A percentile compares a stretch with the other conserved stretches of the same genome.
phyloP scores from a whole-genome alignment of 2,888 invertebrate genomes.

The Bembecia ichneumoniformis region DNA sequence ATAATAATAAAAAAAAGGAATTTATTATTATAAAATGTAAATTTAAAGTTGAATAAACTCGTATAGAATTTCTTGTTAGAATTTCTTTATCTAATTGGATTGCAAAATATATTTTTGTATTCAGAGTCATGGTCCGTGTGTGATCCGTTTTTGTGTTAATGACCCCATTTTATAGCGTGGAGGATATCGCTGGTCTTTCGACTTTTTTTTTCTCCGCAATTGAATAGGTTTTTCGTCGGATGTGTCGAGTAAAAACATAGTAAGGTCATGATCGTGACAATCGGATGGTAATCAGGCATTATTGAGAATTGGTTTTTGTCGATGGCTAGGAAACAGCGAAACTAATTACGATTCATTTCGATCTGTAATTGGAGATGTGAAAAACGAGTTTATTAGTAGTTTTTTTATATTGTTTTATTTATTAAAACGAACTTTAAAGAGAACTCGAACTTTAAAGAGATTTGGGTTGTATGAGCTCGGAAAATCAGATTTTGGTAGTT shows the following conservation, averaged over 20 bases:
- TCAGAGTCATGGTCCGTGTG: not conserved
- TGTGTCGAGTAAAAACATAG: conserved; percentile 3
- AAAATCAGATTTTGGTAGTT: too few species aligned
- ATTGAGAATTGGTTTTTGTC: not conserved
- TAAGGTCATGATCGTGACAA: not conserved
- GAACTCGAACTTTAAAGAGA: too few species aligned
- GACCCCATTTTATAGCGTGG: not conserved
- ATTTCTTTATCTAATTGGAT: not conserved
- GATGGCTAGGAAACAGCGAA: conserved; percentile 4
- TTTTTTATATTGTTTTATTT: too few species aligned
- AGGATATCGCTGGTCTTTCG: not conserved
- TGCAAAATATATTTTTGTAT: not conserved
- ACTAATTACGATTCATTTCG: conserved; percentile 3
- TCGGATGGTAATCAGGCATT: not conserved
- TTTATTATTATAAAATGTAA: not conserved
- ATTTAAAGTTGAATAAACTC: not conserved
- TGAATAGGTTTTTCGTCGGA: conserved; percentile 5
- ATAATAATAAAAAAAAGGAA: too few species aligned
- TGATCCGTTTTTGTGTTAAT: not conserved
- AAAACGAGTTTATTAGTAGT: too few species aligned
- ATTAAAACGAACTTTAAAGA: too few species aligned
- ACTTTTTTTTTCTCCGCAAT: not conserved
- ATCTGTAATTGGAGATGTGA: conserved; percentile 4
- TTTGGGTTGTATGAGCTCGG: too few species aligned
- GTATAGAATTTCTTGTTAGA: not conserved